Conservation (phyloP, 2,888 invertebrate species). For the Lycophotia porphyrea region DNA sequence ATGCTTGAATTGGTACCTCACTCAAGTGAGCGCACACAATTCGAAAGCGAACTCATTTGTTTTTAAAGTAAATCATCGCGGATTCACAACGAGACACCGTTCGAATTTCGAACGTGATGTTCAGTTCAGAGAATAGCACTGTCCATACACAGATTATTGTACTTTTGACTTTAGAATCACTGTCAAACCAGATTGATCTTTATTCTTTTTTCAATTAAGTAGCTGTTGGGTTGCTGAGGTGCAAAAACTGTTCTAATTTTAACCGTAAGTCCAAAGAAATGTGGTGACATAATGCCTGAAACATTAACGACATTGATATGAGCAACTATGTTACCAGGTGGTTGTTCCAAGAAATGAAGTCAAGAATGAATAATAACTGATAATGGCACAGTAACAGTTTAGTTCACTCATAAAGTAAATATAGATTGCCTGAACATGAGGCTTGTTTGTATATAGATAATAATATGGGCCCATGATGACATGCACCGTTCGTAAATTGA, state of each 20-base stretch:
- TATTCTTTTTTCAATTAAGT: background rate
- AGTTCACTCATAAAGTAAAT: constrained; percentile 30
- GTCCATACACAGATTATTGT: background rate
- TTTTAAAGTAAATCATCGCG: constrained; percentile 8
- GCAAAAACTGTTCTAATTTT: background rate
- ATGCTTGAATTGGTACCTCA: background rate
- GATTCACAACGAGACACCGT: background rate
- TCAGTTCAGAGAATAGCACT: background rate
- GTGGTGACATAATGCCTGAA: background rate
- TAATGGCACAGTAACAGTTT: constrained; percentile 16
- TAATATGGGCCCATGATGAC: constrained; percentile 12
- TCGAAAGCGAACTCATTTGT: constrained; percentile 6
- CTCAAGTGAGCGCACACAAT: background rate
- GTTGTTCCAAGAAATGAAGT: constrained; percentile 30
- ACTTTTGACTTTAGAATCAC: background rate
- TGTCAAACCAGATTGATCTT: background rate
- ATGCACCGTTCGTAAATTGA: constrained; percentile 9
- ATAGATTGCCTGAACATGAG: constrained; percentile 33
- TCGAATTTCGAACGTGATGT: background rate
- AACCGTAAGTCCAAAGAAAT: background rate
- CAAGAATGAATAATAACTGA: constrained; percentile 51
- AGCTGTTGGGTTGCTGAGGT: background rate
- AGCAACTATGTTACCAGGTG: constrained; percentile 26
- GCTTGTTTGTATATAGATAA: constrained; percentile 37
- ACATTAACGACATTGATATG: constrained; percentile 1